Percentiles rank a stretch among this genome's conserved stretches.
Evolutionary conservation across 2,888 invertebrate genomes (phyloP).

Genomic region (Podotricha telesiphe): DNA sequence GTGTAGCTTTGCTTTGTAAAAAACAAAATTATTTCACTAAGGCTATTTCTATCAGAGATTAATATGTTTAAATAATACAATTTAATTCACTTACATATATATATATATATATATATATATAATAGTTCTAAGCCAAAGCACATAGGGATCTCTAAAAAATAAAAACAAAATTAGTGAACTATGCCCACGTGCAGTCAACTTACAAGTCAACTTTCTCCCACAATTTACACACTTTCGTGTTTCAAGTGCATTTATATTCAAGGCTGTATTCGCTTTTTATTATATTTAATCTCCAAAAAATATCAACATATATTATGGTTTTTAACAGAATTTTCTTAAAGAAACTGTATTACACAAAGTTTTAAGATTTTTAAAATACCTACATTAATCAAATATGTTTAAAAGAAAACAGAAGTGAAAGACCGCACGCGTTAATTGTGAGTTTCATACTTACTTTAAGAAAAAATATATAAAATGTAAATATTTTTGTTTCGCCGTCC

Average conservation of each 20-base stretch:
- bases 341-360: background rate
- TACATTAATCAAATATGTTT: background rate
- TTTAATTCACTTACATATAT: too few relatives aligned
- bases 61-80: too few relatives aligned
- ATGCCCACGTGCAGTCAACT: constrained; percentile 42
- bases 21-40: too few relatives aligned
- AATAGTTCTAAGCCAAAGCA: background rate
- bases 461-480: too few relatives aligned
- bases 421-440: too few relatives aligned
- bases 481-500: too few relatives aligned
- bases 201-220: constrained; percentile 51
- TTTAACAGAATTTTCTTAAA: background rate
- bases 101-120: too few relatives aligned
- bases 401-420: background rate
- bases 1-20: too few relatives aligned
- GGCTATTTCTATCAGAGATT: too few relatives aligned
- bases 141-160: constrained; percentile 31
- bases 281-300: constrained; percentile 8
- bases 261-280: constrained; percentile 32
- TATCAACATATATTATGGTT: background rate
- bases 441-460: background rate
- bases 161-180: constrained; percentile 45
- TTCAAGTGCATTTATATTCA: constrained; percentile 45
- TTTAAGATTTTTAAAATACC: too few relatives aligned
- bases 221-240: constrained; percentile 49